phyloP scores from a whole-genome alignment of 1,140 invertebrate genomes.

The Pachyrhynchus sulphureomaculatus region DNA sequence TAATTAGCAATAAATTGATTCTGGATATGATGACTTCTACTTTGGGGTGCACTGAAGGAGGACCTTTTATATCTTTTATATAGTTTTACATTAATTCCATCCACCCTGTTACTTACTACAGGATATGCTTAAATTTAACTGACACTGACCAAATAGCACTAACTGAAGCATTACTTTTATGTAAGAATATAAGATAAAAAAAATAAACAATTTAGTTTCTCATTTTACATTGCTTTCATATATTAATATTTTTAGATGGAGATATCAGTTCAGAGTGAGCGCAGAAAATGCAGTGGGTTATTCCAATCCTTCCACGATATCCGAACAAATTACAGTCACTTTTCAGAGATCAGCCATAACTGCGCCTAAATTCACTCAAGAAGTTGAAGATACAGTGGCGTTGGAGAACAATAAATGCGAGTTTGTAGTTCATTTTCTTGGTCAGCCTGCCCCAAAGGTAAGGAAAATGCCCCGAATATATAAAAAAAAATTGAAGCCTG shows the following conservation, averaged over 20 bases:
- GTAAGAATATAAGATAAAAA: too few relatives aligned
- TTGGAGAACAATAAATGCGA: constrained; percentile 82
- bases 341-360: constrained; percentile 66
- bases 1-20: too few relatives aligned
- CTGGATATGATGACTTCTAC: too few relatives aligned
- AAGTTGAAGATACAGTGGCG: constrained; percentile 64
- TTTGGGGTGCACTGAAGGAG: too few relatives aligned
- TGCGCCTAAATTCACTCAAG: constrained; percentile 67
- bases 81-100: too few relatives aligned
- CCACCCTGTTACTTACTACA: too few relatives aligned
- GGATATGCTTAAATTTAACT: too few relatives aligned
- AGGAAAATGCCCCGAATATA: not conserved
- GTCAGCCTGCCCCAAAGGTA: constrained; percentile 75
- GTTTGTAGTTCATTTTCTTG: constrained; percentile 78
- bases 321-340: constrained; percentile 75
- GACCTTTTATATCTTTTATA: too few relatives aligned
- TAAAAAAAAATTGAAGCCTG: not conserved
- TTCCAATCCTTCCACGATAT: constrained; percentile 75
- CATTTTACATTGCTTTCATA: too few relatives aligned
- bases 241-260: constrained; percentile 58
- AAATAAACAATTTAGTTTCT: too few relatives aligned
- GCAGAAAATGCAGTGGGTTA: constrained; percentile 83
- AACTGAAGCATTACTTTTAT: too few relatives aligned
- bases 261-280: constrained; percentile 86
- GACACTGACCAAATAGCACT: too few relatives aligned